phyloP scores from a whole-genome alignment of 2,113 vertebrate genomes.

The Pteropus alecto region DNA sequence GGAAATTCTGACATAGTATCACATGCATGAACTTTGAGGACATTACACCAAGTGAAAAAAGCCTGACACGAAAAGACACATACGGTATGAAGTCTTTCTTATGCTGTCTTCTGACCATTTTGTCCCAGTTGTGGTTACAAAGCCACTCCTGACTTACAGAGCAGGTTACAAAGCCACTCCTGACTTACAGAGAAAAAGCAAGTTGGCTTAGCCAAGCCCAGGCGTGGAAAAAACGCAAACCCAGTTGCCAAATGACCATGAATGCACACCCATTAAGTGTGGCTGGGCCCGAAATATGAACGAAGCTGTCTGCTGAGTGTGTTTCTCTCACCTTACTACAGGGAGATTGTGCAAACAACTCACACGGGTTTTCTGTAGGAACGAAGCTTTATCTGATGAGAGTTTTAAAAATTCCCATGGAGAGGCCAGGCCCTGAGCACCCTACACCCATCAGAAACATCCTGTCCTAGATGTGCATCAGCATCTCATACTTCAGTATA shows the following conservation, averaged over 20 bases:
- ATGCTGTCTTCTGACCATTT: background rate
- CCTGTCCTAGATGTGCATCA: background rate
- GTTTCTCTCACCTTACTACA: background rate
- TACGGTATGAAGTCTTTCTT: background rate
- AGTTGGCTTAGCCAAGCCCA: background rate
- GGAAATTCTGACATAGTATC: background rate
- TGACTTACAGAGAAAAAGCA: background rate
- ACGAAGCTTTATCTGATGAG: conserved; percentile 35
- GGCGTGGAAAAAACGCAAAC: background rate
- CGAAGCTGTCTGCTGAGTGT: rapidly evolving
- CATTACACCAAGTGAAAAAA: background rate
- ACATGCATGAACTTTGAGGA: background rate
- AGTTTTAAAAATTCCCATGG: background rate
- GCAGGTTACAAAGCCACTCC: background rate
- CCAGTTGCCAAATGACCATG: background rate
- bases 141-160: rapidly evolving
- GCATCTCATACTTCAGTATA: background rate
- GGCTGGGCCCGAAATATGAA: background rate
- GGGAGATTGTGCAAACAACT: background rate
- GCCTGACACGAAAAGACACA: background rate
- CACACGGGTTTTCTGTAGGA: background rate
- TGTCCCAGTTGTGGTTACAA: background rate
- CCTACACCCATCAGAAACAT: background rate
- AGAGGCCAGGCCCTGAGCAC: background rate
- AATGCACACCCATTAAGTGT: background rate